Evolutionary conservation across 2,888 invertebrate species (phyloP).

Genomic region (Phlogophora meticulosa): DNA sequence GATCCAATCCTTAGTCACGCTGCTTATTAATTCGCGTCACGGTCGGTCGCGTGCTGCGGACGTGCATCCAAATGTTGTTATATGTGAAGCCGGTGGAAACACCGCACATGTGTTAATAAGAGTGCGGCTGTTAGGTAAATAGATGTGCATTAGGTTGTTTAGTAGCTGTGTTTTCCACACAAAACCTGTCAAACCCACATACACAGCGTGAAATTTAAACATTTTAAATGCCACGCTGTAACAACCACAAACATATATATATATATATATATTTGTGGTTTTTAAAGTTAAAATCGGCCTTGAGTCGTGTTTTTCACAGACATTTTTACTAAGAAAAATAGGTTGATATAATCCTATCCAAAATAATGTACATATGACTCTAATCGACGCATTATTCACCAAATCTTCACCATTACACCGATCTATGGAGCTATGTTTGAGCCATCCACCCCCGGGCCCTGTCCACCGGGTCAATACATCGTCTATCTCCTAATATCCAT

Average conservation of each 20-base stretch:
- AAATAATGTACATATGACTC: neutral
- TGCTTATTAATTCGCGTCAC: constrained; percentile 62
- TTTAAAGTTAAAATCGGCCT: too few species aligned
- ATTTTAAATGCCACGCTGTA: too few species aligned
- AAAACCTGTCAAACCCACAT: too few species aligned
- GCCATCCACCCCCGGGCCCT: constrained; percentile 5
- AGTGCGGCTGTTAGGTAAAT: neutral
- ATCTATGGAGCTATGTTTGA: constrained; percentile 8
- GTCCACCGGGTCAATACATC: neutral
- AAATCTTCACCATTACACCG: constrained; percentile 18
- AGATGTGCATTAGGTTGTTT: neutral
- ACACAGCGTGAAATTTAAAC: too few species aligned
- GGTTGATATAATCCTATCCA: neutral
- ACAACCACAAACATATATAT: too few species aligned
- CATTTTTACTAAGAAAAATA: too few species aligned
- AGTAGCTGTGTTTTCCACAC: neutral
- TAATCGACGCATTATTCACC: constrained; percentile 4
- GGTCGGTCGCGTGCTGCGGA: constrained; percentile 50
- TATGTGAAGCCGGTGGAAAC: constrained; percentile 10
- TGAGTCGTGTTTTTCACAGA: too few species aligned
- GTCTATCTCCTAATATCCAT: constrained; percentile 5
- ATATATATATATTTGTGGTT: too few species aligned
- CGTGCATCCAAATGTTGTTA: constrained; percentile 38
- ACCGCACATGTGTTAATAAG: constrained; percentile 12
- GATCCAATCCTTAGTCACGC: constrained; percentile 40